These are phyloP conservation scores for Hippolais icterina DNA, from an alignment of 2,113 vertebrate genomes.

Conservation along the genomic window DNA sequence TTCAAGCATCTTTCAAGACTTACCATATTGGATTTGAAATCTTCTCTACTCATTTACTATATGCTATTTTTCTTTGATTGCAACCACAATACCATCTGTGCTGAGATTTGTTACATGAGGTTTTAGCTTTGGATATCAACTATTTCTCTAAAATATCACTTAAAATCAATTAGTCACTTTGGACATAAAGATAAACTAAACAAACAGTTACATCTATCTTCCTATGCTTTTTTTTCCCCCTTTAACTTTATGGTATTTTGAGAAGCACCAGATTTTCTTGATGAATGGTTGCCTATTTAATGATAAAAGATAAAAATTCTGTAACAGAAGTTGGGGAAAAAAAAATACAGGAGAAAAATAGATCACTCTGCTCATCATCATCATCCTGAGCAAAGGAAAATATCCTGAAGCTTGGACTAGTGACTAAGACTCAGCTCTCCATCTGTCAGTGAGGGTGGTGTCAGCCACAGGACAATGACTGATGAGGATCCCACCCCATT, in stretches of 20 bases:
- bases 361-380: not conserved
- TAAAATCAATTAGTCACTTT: conserved; percentile 44
- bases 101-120: conserved; percentile 26
- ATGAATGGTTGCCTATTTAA: not conserved
- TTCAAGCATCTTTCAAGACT: not conserved
- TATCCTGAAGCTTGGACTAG: not conserved
- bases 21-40: conserved; percentile 4
- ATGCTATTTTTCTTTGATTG: conserved; percentile 10
- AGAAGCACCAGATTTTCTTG: not conserved
- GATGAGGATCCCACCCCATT: not conserved
- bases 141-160: conserved; percentile 31
- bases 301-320: conserved; percentile 1
- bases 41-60: not conserved
- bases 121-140: conserved; percentile 22
- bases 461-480: rapidly evolving
- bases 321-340: not conserved
- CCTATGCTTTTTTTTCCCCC: not conserved
- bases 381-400: not conserved
- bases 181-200: conserved; percentile 21
- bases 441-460: not conserved
- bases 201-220: conserved; percentile 17
- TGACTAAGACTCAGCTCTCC: not conserved
- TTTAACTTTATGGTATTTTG: not conserved
- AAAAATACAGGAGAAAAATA: not conserved
- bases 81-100: conserved; percentile 60